Percentiles rank a stretch among this genome's conserved stretches.
Conservation (phyloP, 2,113 vertebrate species). For the Gobio gobio region DNA sequence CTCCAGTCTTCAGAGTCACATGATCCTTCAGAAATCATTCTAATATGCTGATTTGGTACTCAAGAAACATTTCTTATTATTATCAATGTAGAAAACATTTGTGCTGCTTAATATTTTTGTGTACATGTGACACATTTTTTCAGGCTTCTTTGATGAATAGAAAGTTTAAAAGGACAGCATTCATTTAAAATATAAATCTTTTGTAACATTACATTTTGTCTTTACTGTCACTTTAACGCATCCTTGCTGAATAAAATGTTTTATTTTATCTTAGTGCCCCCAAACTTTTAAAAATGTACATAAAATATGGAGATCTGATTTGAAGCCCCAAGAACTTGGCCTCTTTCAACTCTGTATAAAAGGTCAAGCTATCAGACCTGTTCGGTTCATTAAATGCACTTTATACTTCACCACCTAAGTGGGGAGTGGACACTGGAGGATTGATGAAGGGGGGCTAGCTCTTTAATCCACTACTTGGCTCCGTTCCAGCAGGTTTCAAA, state of each 20-base stretch:
- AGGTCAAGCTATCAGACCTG: neutral
- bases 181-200: neutral
- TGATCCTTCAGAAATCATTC: neutral
- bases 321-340: neutral
- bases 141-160: neutral
- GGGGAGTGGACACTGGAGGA: neutral
- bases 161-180: neutral
- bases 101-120: neutral
- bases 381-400: conserved; percentile 19
- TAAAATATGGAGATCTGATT: neutral
- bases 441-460: neutral
- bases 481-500: conserved; percentile 9
- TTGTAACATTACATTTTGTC: neutral
- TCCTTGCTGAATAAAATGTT: neutral
- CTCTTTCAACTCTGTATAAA: neutral
- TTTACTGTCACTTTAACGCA: neutral
- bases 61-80: neutral
- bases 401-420: conserved; percentile 1
- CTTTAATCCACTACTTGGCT: conserved; percentile 13
- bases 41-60: neutral
- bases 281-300: neutral
- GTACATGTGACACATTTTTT: neutral
- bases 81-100: neutral
- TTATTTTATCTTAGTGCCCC: neutral
- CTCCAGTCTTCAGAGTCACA: neutral